Percentiles rank a stretch among this genome's conserved stretches.
Conservation (phyloP, 2,888 invertebrate species). For the Elegia similella region DNA sequence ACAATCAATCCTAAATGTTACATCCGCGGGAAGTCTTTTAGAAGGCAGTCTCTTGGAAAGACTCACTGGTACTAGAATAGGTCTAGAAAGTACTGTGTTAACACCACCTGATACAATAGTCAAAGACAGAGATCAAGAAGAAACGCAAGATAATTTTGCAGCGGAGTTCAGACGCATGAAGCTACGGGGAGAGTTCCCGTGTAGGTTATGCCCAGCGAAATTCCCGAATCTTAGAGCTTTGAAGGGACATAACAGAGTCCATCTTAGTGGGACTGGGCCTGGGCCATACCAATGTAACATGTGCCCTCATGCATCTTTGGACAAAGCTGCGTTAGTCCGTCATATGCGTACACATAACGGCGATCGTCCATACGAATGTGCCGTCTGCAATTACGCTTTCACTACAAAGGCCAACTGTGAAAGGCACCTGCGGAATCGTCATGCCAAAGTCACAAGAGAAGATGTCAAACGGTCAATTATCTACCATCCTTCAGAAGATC, state of each 20-base stretch:
- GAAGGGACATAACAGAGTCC: conserved; percentile 94
- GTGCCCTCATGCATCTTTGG: conserved; percentile 93
- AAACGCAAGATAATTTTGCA: conserved; percentile 91
- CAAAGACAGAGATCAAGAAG: conserved; percentile 79
- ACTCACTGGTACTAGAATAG: conserved; percentile 72
- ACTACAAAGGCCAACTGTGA: conserved; percentile 99
- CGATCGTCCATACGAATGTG: conserved; percentile 96
- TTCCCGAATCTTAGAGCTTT: conserved; percentile 94
- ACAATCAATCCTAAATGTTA: conserved; percentile 90
- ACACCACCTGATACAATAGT: conserved; percentile 68
- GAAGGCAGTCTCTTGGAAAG: conserved; percentile 84
- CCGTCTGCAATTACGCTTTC: conserved; percentile 97
- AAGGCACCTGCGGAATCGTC: conserved; percentile 94
- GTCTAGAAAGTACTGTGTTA: conserved; percentile 65
- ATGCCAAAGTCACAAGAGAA: conserved; percentile 91
- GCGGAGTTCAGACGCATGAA: conserved; percentile 95
- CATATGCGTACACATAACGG: conserved; percentile 98
- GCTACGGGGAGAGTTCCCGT: conserved; percentile 93
- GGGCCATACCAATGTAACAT: conserved; percentile 96
- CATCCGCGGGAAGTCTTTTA: conserved; percentile 85
- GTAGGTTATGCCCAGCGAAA: conserved; percentile 92
- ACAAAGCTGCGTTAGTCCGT: conserved; percentile 94
- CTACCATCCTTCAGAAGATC: conserved; percentile 93
- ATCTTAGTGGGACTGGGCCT: conserved; percentile 88
- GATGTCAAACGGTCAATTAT: conserved; percentile 94